These are phyloP conservation scores for Aythya baeri DNA, from an alignment of 2,113 vertebrate genomes.

Conservation along the genomic window DNA sequence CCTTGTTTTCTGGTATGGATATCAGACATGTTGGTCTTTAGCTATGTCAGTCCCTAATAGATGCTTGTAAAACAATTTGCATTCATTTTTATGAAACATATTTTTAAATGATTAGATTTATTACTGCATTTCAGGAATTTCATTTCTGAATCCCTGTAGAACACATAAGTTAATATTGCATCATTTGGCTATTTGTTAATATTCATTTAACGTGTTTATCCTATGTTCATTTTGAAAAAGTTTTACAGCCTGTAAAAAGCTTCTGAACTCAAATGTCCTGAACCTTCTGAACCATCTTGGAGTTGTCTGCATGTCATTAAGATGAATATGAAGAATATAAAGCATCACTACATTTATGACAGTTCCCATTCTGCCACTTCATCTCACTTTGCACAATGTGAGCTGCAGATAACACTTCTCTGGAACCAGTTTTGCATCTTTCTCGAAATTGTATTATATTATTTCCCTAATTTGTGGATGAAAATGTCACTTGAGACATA, in stretches of 20 bases:
- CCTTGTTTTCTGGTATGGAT: not conserved
- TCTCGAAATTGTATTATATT: not conserved
- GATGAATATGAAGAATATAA: not conserved
- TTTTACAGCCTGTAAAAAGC: not conserved
- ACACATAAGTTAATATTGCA: not conserved
- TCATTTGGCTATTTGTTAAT: not conserved
- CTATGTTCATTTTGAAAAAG: not conserved
- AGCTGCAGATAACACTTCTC: not conserved
- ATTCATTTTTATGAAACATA: not conserved
- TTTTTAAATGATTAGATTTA: not conserved
- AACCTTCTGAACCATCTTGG: not conserved
- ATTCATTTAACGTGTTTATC: not conserved
- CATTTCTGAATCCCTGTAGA: not conserved
- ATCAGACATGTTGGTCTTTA: not conserved
- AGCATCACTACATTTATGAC: not conserved
- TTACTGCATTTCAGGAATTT: not conserved
- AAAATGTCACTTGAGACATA: not conserved
- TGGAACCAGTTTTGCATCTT: not conserved
- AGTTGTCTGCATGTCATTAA: not conserved
- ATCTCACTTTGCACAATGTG: fast-evolving
- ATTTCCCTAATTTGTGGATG: not conserved
- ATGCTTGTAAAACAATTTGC: not conserved
- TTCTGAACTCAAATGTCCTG: not conserved
- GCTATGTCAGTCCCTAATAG: not conserved
- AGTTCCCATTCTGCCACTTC: not conserved